These are phyloP conservation scores for Tanypteryx hageni DNA, from an alignment of 2,888 invertebrate genomes.

Conservation along the genomic window DNA sequence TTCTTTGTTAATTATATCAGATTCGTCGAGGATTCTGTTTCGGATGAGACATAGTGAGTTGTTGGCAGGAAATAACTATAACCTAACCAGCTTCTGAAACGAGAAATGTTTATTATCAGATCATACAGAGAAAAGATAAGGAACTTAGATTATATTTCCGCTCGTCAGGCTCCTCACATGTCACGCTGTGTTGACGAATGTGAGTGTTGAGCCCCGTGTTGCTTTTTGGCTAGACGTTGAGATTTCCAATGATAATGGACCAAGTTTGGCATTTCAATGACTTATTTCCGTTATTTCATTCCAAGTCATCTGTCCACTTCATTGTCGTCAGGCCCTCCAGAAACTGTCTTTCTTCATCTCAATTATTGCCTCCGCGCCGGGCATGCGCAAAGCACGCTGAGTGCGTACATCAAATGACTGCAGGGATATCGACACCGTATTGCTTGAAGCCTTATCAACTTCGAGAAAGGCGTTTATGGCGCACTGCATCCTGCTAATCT, in stretches of 20 bases:
- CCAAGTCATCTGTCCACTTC: no score
- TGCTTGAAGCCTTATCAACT: neutral
- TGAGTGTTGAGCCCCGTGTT: neutral
- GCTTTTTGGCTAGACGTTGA: neutral
- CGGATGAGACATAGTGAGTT: neutral
- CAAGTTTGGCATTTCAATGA: no score
- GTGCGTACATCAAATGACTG: no score
- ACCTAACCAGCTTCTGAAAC: neutral
- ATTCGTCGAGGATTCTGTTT: no score
- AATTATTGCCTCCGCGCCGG: no score
- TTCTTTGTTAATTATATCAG: neutral
- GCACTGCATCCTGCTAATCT: neutral
- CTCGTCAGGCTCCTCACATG: neutral
- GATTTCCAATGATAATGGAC: no score
- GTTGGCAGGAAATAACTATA: neutral
- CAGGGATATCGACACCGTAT: no score
- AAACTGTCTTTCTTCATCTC: no score
- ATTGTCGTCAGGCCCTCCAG: no score
- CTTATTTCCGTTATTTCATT: no score
- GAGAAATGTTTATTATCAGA: neutral
- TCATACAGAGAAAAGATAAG: neutral
- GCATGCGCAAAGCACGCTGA: no score
- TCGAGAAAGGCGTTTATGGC: neutral
- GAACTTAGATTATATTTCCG: neutral
- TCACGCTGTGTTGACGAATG: neutral